Evolutionary conservation across 2,888 invertebrate genomes (phyloP).

Genomic region (Callinectes sapidus): DNA sequence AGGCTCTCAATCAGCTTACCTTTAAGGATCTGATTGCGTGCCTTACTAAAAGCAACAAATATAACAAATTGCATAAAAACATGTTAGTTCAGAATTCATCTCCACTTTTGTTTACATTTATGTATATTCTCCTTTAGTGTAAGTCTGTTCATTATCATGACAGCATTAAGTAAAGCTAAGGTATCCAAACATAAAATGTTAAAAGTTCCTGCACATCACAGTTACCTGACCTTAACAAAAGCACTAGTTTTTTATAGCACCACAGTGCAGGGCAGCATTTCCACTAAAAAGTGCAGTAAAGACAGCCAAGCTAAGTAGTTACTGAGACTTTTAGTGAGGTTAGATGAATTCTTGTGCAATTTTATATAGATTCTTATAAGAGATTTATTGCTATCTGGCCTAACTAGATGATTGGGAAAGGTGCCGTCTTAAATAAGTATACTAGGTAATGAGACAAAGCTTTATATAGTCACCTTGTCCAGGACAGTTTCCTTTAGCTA

Average conservation of each 20-base stretch:
- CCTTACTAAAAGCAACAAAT: too few relatives aligned
- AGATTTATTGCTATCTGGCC: background rate
- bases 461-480: too few relatives aligned
- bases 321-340: background rate
- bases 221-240: background rate
- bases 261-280: too few relatives aligned
- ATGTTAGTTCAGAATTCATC: background rate
- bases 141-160: background rate
- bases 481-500: too few relatives aligned
- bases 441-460: background rate
- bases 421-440: background rate
- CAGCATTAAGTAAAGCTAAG: background rate
- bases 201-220: background rate
- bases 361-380: background rate
- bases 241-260: too few relatives aligned
- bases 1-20: too few relatives aligned
- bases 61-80: background rate
- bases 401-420: background rate
- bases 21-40: too few relatives aligned
- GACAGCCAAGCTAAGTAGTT: too few relatives aligned
- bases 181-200: background rate
- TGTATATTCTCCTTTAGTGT: background rate
- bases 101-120: background rate
- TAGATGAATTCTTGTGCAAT: background rate
- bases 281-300: too few relatives aligned